A percentile compares a stretch with the other conserved stretches of the same genome.
phyloP scores from a whole-genome alignment of 2,888 invertebrate genomes.

The Microplitis deprimator region DNA sequence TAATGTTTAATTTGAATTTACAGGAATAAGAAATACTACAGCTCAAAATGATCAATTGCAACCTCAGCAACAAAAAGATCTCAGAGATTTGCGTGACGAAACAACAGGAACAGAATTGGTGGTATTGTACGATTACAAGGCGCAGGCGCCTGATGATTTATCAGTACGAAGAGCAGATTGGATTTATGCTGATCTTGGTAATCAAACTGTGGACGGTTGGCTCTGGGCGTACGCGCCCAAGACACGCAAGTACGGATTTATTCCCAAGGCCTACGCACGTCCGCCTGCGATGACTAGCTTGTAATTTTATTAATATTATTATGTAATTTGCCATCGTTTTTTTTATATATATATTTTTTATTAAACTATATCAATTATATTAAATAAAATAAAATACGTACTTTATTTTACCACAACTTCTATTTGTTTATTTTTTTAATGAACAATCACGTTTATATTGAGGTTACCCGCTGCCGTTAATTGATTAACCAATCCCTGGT shows the following conservation, averaged over 20 bases:
- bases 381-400: background rate
- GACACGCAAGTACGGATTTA: slow-evolving; percentile 93
- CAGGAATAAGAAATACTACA: slow-evolving; percentile 46
- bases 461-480: slow-evolving; percentile 61
- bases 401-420: background rate
- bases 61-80: slow-evolving; percentile 59
- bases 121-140: slow-evolving; percentile 96
- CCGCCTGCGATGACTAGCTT: slow-evolving; percentile 93
- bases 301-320: slow-evolving; percentile 65
- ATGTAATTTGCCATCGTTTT: slow-evolving; percentile 30
- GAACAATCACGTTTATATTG: slow-evolving; percentile 64
- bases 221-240: slow-evolving; percentile 96
- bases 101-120: slow-evolving; percentile 87
- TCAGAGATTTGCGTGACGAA: slow-evolving; percentile 68
- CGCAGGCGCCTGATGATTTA: slow-evolving; percentile 93
- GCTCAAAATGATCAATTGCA: slow-evolving; percentile 59
- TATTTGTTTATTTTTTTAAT: slow-evolving; percentile 50
- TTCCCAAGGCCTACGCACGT: slow-evolving; percentile 93
- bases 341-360: slow-evolving; percentile 51
- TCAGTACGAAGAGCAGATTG: slow-evolving; percentile 93
- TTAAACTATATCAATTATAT: slow-evolving; percentile 57
- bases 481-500: slow-evolving; percentile 64
- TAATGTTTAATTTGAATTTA: too few relatives aligned
- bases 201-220: slow-evolving; percentile 96
- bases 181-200: slow-evolving; percentile 94